phyloP scores from a whole-genome alignment of 2,888 invertebrate genomes.

The Onthophagus sagittarius region DNA sequence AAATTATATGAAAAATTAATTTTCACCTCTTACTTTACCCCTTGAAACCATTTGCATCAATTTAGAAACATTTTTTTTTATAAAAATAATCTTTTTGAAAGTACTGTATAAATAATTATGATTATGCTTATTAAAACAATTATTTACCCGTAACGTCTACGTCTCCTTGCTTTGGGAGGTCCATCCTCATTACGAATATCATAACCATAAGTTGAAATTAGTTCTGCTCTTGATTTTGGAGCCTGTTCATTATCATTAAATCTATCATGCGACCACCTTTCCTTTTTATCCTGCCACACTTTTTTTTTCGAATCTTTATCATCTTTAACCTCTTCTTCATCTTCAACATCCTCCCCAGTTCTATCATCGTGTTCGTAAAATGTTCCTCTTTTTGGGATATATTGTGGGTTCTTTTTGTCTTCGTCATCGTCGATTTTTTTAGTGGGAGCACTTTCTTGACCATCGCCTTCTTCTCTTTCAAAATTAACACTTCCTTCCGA shows the following conservation, averaged over 20 bases:
- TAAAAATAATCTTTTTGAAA: no score
- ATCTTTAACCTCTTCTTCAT: constrained; percentile 36
- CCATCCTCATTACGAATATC: constrained; percentile 92
- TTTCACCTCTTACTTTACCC: no score
- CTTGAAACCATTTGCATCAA: no score
- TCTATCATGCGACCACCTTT: constrained; percentile 57
- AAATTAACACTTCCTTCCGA: constrained; percentile 54
- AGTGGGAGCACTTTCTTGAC: constrained; percentile 55
- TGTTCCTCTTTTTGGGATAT: constrained; percentile 92
- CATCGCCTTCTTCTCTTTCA: constrained; percentile 69
- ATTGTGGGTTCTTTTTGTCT: constrained; percentile 94
- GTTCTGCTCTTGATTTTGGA: constrained; percentile 81
- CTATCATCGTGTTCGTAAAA: constrained; percentile 97
- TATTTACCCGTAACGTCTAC: constrained; percentile 77
- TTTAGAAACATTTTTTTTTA: no score
- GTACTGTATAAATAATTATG: constrained; percentile 1
- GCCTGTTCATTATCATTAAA: constrained; percentile 77
- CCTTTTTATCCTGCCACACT: constrained; percentile 48
- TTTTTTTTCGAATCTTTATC: constrained; percentile 47
- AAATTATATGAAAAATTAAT: no score
- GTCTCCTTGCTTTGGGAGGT: constrained; percentile 80
- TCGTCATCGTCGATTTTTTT: constrained; percentile 88
- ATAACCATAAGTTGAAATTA: constrained; percentile 85
- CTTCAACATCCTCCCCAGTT: constrained; percentile 63
- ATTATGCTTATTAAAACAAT: constrained; percentile 7